Evolutionary conservation across 2,888 invertebrate genomes (phyloP).

Genomic region (Hirudinaria manillensis): DNA sequence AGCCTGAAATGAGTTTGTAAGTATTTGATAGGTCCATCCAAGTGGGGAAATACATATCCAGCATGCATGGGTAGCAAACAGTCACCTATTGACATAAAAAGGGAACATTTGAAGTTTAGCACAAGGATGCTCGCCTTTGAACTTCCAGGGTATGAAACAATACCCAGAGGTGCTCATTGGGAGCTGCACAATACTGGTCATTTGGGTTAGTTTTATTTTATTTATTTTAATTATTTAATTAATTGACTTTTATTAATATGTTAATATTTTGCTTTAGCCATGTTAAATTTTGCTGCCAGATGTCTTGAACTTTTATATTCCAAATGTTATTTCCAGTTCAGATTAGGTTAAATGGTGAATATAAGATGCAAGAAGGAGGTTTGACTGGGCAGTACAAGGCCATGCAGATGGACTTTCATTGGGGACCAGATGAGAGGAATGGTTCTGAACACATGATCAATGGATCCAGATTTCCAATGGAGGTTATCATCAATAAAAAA

Average conservation of each 20-base stretch:
- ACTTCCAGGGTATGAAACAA: slow-evolving; percentile 38
- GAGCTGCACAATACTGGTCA: slow-evolving; percentile 38
- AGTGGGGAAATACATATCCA: slow-evolving; percentile 30
- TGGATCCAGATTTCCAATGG: slow-evolving; percentile 42
- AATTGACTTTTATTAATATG: neutral
- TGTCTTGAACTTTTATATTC: too few species aligned
- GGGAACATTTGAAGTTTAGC: slow-evolving; percentile 32
- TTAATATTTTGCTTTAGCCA: neutral
- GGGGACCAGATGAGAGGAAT: slow-evolving; percentile 42
- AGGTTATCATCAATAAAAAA: slow-evolving; percentile 39
- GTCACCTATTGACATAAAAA: slow-evolving; percentile 36
- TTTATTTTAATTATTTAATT: neutral
- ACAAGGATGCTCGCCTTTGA: slow-evolving; percentile 36
- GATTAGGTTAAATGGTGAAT: slow-evolving; percentile 37
- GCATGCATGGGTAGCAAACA: slow-evolving; percentile 31
- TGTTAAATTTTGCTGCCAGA: too few species aligned
- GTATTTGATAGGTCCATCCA: slow-evolving; percentile 29
- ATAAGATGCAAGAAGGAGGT: slow-evolving; percentile 42
- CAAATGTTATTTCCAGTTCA: slow-evolving; percentile 32
- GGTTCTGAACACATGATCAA: slow-evolving; percentile 47
- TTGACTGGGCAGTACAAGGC: slow-evolving; percentile 42
- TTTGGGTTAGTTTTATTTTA: slow-evolving; percentile 27
- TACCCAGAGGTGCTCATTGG: slow-evolving; percentile 38
- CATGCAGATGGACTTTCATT: slow-evolving; percentile 47
- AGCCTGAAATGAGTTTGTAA: neutral